These are phyloP conservation scores for Pelosia muscerda DNA, from an alignment of 2,888 invertebrate genomes.

Conservation along the genomic window DNA sequence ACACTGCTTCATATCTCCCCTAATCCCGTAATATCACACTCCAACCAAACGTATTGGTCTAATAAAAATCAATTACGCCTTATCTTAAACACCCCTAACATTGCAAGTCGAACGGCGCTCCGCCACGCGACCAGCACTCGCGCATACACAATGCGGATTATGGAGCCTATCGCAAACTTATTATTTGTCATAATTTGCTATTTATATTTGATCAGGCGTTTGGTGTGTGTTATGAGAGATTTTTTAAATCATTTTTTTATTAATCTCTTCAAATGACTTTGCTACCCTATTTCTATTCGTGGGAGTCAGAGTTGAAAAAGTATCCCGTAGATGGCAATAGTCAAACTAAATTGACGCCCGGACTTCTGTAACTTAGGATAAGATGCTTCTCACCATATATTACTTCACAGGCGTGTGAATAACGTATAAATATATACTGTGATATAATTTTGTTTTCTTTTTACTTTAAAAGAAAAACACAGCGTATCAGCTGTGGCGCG, in stretches of 20 bases:
- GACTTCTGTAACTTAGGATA: too few species aligned
- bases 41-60: slow-evolving; percentile 35
- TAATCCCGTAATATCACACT: slow-evolving; percentile 36
- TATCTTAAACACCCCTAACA: slow-evolving; percentile 31
- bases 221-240: slow-evolving; percentile 25
- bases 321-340: not conserved
- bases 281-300: not conserved
- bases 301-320: not conserved
- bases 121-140: slow-evolving; percentile 39
- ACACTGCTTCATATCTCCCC: slow-evolving; percentile 14
- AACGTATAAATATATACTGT: too few species aligned
- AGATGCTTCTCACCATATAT: too few species aligned
- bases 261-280: not conserved
- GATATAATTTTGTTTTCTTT: too few species aligned
- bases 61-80: slow-evolving; percentile 51
- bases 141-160: slow-evolving; percentile 38
- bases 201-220: slow-evolving; percentile 43
- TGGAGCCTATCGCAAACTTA: slow-evolving; percentile 37
- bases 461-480: too few species aligned
- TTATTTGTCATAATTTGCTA: slow-evolving; percentile 55
- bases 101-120: slow-evolving; percentile 12
- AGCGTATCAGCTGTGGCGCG: too few species aligned
- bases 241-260: slow-evolving; percentile 11
- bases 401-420: too few species aligned
- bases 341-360: too few species aligned